Evolutionary conservation across 2,888 invertebrate genomes (phyloP).

Genomic region (Hypselothyrea guttata): DNA sequence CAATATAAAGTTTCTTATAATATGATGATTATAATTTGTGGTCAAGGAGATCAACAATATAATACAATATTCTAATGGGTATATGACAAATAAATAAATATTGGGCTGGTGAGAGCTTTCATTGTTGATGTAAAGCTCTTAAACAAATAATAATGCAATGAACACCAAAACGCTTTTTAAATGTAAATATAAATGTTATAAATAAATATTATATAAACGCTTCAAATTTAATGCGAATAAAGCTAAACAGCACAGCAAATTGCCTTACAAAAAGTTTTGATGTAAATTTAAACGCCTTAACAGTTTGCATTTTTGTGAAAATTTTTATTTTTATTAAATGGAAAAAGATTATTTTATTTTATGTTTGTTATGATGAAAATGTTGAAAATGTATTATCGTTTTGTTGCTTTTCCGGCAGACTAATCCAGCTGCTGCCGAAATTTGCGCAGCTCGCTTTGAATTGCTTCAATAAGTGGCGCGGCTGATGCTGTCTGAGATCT

Average conservation of each 20-base stretch:
- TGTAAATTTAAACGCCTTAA: no score
- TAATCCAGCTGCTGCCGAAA: conserved; percentile 77
- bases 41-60: conserved; percentile 66
- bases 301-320: conserved; percentile 29
- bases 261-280: not conserved
- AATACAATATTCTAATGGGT: conserved; percentile 44
- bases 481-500: conserved; percentile 89
- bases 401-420: not conserved
- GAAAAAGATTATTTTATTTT: conserved; percentile 34
- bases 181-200: conserved; percentile 14
- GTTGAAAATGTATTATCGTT: conserved; percentile 4
- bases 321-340: conserved; percentile 45
- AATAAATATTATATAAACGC: not conserved
- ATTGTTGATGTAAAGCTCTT: conserved; percentile 57
- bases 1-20: conserved; percentile 11
- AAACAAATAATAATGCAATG: conserved; percentile 7
- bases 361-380: conserved; percentile 15
- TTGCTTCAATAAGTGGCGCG: conserved; percentile 91
- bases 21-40: conserved; percentile 1
- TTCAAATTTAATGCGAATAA: conserved; percentile 18
- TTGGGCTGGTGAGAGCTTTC: conserved; percentile 79
- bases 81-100: conserved; percentile 32
- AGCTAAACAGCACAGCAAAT: conserved; percentile 16
- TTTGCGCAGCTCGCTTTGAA: conserved; percentile 87
- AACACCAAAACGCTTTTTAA: conserved; percentile 26